phyloP scores from a whole-genome alignment of 2,113 vertebrate genomes.

The Tachysurus vachellii region DNA sequence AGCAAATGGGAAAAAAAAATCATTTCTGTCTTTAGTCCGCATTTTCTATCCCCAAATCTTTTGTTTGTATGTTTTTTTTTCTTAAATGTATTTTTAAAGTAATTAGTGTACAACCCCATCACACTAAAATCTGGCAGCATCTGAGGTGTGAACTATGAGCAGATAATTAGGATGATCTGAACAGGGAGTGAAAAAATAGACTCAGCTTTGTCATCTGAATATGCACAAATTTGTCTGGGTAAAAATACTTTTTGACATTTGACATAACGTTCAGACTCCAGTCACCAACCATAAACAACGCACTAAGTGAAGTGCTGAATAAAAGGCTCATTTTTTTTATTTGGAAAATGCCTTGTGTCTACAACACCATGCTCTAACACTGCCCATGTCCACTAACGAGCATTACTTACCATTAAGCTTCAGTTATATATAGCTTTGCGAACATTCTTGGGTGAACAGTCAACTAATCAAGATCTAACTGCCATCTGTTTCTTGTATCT shows the following conservation, averaged over 20 bases:
- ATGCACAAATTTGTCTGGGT: not conserved
- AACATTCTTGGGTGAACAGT: not conserved
- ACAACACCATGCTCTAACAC: not conserved
- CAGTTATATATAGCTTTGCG: not conserved
- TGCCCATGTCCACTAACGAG: not conserved
- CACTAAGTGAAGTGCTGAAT: not conserved
- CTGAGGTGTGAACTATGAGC: not conserved
- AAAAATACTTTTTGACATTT: not conserved
- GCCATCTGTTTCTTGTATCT: not conserved
- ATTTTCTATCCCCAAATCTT: not conserved
- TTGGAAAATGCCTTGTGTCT: no score
- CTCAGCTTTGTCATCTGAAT: not conserved
- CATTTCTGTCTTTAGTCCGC: not conserved
- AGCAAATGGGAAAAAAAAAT: not conserved
- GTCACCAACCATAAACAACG: not conserved
- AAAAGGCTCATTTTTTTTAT: not conserved
- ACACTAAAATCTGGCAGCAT: not conserved
- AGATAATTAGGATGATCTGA: not conserved
- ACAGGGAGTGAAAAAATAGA: not conserved
- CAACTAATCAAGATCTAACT: not conserved
- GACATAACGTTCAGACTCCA: not conserved
- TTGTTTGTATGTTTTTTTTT: not conserved
- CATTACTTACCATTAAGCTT: conserved; percentile 2
- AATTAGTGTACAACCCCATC: not conserved
- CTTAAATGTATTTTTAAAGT: not conserved